phyloP scores from a whole-genome alignment of 2,888 invertebrate genomes.

The Buathra laborator region DNA sequence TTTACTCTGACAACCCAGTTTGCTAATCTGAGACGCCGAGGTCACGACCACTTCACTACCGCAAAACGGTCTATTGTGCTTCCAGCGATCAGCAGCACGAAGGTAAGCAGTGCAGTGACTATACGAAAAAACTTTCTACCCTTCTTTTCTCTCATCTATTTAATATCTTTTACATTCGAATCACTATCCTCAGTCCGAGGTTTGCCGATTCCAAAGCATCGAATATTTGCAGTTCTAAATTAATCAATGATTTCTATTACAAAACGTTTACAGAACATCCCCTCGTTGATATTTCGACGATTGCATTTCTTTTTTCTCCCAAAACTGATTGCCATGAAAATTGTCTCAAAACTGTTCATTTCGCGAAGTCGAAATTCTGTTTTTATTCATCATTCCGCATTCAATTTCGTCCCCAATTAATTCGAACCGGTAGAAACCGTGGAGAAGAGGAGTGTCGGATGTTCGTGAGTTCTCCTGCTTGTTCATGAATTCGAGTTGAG shows the following conservation, averaged over 20 bases:
- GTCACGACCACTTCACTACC: constrained; percentile 49
- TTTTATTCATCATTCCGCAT: background rate
- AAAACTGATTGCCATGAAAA: too few relatives aligned
- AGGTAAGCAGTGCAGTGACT: background rate
- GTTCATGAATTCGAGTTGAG: constrained; percentile 61
- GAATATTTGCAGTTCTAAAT: too few relatives aligned
- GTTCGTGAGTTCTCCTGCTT: background rate
- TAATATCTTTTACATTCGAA: too few relatives aligned
- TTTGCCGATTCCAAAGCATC: too few relatives aligned
- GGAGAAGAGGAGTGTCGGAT: background rate
- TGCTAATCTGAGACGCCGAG: constrained; percentile 39
- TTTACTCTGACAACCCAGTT: constrained; percentile 64
- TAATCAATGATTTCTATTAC: too few relatives aligned
- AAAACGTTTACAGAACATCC: too few relatives aligned
- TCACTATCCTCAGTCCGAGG: too few relatives aligned
- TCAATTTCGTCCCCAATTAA: constrained; percentile 51
- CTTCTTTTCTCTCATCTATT: too few relatives aligned
- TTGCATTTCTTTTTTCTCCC: too few relatives aligned
- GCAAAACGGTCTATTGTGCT: constrained; percentile 8
- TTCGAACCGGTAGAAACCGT: constrained; percentile 39
- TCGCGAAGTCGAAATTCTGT: background rate
- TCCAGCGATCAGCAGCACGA: background rate
- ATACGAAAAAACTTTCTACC: background rate
- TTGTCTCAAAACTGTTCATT: too few relatives aligned
- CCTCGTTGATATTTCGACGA: too few relatives aligned